phyloP scores from a whole-genome alignment of 2,797 vertebrate genomes.

The Myripristis murdjan region DNA sequence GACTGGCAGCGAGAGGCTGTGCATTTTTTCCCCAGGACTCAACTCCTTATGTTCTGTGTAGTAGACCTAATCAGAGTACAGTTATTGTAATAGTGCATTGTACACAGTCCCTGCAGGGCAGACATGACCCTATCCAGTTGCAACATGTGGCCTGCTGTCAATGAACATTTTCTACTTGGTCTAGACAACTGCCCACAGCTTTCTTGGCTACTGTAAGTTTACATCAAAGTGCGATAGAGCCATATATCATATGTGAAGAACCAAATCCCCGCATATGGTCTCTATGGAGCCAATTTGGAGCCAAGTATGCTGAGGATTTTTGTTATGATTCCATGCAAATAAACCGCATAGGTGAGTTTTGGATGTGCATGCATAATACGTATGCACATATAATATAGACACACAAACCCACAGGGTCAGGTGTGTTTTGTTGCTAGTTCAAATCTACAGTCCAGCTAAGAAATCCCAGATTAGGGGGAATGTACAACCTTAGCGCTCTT shows the following conservation, averaged over 20 bases:
- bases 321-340: too few species aligned
- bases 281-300: neutral
- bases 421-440: constrained; percentile 16
- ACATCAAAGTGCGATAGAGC: constrained; percentile 32
- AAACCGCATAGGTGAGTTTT: too few species aligned
- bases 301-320: too few species aligned
- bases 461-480: neutral
- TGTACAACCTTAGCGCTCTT: constrained; percentile 43
- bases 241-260: constrained; percentile 18
- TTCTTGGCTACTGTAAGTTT: constrained; percentile 39
- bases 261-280: neutral
- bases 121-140: neutral
- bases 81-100: neutral
- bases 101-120: constrained; percentile 18
- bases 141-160: constrained; percentile 9
- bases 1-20: constrained; percentile 8
- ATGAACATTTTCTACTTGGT: constrained; percentile 6
- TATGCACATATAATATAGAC: too few species aligned
- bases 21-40: constrained; percentile 1
- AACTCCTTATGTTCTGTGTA: constrained; percentile 31
- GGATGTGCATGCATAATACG: too few species aligned
- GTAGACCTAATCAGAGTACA: constrained; percentile 19
- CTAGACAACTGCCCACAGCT: constrained; percentile 16
- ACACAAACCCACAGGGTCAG: too few species aligned
- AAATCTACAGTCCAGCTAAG: constrained; percentile 53